These are phyloP conservation scores for Augochlorella aurata DNA, from an alignment of 2,888 invertebrate genomes.

Conservation along the genomic window DNA sequence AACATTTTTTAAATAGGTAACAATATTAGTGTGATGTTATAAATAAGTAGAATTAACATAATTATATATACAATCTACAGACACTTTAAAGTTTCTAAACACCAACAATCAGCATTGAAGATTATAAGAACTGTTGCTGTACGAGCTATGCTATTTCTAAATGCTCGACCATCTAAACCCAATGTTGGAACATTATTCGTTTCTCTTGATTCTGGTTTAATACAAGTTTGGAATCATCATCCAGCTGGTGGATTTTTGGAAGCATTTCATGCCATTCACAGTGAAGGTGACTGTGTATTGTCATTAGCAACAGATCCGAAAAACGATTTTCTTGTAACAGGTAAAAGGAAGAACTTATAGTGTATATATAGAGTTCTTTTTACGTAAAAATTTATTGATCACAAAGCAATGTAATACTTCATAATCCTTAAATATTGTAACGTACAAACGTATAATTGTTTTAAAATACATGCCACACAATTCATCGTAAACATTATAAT, in stretches of 20 bases:
- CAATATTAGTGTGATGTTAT: background rate
- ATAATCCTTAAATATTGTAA: background rate
- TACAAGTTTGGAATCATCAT: slow-evolving; percentile 93
- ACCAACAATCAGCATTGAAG: slow-evolving; percentile 65
- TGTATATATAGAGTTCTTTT: background rate
- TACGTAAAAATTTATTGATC: background rate
- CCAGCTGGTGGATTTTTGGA: slow-evolving; percentile 88
- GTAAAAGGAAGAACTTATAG: slow-evolving; percentile 78
- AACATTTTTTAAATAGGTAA: slow-evolving; percentile 22
- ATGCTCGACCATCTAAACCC: slow-evolving; percentile 84
- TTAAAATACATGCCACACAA: background rate
- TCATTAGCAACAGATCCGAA: slow-evolving; percentile 88
- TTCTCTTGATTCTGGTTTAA: slow-evolving; percentile 88
- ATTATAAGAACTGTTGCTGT: slow-evolving; percentile 84
- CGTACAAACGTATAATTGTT: background rate
- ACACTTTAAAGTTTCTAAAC: slow-evolving; percentile 24
- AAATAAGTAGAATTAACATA: background rate
- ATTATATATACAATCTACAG: slow-evolving; percentile 15
- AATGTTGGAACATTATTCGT: slow-evolving; percentile 87
- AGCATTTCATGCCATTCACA: slow-evolving; percentile 88
- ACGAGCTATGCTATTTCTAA: slow-evolving; percentile 87
- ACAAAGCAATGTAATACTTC: background rate
- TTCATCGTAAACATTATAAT: slow-evolving; percentile 1
- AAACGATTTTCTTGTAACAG: slow-evolving; percentile 89
- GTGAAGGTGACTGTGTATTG: slow-evolving; percentile 86